A percentile compares a stretch with the other conserved stretches of the same genome.
These are phyloP conservation scores for Pseudoips prasinana DNA, from an alignment of 2,888 invertebrate genomes.

Conservation along the genomic window DNA sequence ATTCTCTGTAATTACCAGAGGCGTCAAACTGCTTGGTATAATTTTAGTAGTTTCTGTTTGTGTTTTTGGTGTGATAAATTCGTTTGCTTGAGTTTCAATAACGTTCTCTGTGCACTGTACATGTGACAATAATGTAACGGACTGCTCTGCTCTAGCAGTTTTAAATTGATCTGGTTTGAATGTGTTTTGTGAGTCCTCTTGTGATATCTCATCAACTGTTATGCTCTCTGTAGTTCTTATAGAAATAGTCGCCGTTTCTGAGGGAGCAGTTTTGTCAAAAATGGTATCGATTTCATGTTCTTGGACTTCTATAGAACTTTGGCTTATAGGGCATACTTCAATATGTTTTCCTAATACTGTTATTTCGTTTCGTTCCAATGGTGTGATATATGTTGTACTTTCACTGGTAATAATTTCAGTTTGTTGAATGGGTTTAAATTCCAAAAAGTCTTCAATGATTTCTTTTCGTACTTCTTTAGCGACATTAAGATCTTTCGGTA, in stretches of 20 bases:
- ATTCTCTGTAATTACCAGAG: constrained; percentile 63
- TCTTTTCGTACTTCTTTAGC: constrained; percentile 58
- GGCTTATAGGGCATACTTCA: constrained; percentile 46
- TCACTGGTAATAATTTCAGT: constrained; percentile 53
- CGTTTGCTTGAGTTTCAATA: constrained; percentile 46
- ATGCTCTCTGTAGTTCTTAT: constrained; percentile 53
- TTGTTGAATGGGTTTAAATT: constrained; percentile 53
- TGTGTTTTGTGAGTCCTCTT: constrained; percentile 50
- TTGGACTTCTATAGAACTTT: constrained; percentile 49
- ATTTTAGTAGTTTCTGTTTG: constrained; percentile 46
- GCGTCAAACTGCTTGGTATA: constrained; percentile 53
- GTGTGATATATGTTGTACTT: constrained; percentile 36
- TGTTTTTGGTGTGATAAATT: constrained; percentile 44
- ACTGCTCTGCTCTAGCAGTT: constrained; percentile 49
- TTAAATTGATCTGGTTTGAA: constrained; percentile 43
- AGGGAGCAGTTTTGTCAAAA: constrained; percentile 32
- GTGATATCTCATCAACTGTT: constrained; percentile 58
- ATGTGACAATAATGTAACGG: constrained; percentile 55
- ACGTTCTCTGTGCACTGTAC: constrained; percentile 65
- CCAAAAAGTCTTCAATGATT: constrained; percentile 55
- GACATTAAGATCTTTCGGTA: constrained; percentile 58
- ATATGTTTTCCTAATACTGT: constrained; percentile 37
- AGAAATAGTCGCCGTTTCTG: constrained; percentile 47
- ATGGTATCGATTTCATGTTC: constrained; percentile 50
- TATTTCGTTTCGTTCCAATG: constrained; percentile 31